These are phyloP conservation scores for Eudiplozoon nipponicum DNA, from an alignment of 2,888 invertebrate genomes.

Conservation along the genomic window DNA sequence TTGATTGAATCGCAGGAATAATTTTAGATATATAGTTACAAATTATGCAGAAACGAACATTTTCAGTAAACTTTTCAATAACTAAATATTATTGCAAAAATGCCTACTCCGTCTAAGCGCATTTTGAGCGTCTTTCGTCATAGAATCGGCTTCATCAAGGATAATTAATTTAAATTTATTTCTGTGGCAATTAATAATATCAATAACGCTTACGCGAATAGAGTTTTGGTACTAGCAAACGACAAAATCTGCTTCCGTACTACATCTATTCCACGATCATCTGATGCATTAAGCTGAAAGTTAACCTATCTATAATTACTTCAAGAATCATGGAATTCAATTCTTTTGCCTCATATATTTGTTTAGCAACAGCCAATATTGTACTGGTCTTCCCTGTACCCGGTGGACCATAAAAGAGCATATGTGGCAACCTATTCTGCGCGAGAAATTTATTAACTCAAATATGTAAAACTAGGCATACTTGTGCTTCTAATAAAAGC, in stretches of 20 bases:
- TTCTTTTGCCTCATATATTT: constrained; percentile 55
- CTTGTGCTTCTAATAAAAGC: constrained; percentile 78
- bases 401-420: constrained; percentile 82
- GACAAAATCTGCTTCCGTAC: constrained; percentile 66
- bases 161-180: constrained; percentile 73
- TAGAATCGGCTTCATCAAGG: constrained; percentile 88
- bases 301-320: constrained; percentile 20
- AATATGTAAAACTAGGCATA: constrained; percentile 31
- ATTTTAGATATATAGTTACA: constrained; percentile 93
- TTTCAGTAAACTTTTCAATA: constrained; percentile 92
- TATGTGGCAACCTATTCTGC: constrained; percentile 63
- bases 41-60: constrained; percentile 84
- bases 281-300: constrained; percentile 62
- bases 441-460: constrained; percentile 36
- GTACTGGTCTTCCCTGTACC: constrained; percentile 88
- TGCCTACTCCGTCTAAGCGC: constrained; percentile 51
- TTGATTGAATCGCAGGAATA: constrained; percentile 81
- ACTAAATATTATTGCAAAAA: constrained; percentile 34
- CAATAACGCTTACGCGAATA: constrained; percentile 37
- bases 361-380: constrained; percentile 65
- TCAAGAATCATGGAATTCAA: constrained; percentile 59
- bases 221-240: constrained; percentile 76
- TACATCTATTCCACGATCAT: constrained; percentile 77
- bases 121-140: constrained; percentile 98
- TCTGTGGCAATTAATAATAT: constrained; percentile 19